These are phyloP conservation scores for Sterrhoptilus dennistouni DNA, from an alignment of 2,113 vertebrate species.

Conservation along the genomic window DNA sequence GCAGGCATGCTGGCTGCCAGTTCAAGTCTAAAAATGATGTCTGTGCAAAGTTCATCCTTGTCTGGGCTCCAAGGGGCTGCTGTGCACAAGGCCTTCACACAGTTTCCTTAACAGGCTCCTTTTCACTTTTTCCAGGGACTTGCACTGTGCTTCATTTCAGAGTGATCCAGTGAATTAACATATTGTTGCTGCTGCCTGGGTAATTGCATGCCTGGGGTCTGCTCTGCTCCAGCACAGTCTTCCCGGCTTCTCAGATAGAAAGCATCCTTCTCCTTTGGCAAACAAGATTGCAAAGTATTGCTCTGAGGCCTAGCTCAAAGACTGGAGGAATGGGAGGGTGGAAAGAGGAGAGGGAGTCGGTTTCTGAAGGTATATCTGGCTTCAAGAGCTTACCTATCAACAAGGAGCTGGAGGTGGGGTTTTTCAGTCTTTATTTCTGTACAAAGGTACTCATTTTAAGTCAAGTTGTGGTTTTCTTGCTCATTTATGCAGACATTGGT, in stretches of 20 bases:
- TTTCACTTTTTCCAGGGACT: conserved; percentile 61
- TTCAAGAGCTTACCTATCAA: neutral
- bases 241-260: conserved; percentile 39
- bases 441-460: neutral
- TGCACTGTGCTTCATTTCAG: conserved; percentile 55
- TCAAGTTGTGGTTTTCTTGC: neutral
- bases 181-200: conserved; percentile 52
- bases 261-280: conserved; percentile 49
- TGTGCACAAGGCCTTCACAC: conserved; percentile 48
- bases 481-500: neutral
- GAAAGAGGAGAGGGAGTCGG: neutral
- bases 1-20: neutral
- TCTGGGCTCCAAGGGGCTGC: conserved; percentile 35
- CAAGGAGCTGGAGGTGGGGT: neutral
- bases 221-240: conserved; percentile 6
- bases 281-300: conserved; percentile 50
- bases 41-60: conserved; percentile 37
- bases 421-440: conserved; percentile 21
- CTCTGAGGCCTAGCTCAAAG: neutral
- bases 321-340: neutral
- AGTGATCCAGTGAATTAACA: conserved; percentile 66
- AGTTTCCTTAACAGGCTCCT: conserved; percentile 50
- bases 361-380: neutral
- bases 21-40: conserved; percentile 11
- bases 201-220: conserved; percentile 37